Evolutionary conservation across 2,797 vertebrate genomes (phyloP).

Genomic region (Smutsia temminckii): DNA sequence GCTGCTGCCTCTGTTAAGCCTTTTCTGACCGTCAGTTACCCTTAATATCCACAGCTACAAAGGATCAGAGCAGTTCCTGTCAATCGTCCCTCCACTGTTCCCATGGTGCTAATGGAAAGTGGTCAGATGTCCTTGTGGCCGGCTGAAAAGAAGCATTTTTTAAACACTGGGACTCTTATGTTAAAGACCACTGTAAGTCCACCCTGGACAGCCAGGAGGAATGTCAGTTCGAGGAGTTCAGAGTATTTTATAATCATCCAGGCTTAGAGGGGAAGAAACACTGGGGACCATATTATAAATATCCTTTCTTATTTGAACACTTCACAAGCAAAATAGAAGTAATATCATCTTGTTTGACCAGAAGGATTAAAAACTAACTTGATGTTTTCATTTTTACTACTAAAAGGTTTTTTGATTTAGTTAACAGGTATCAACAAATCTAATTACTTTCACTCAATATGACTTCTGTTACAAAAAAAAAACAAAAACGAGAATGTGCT

Average conservation of each 20-base stretch:
- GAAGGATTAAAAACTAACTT: background rate
- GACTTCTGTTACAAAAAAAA: background rate
- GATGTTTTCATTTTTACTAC: background rate
- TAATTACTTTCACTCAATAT: background rate
- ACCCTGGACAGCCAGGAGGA: background rate
- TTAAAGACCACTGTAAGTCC: background rate
- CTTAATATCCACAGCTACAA: background rate
- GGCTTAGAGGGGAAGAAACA: background rate
- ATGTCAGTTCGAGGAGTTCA: background rate
- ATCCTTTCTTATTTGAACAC: background rate
- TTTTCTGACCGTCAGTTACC: background rate
- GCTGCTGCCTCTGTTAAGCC: background rate
- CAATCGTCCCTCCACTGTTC: background rate
- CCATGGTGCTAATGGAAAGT: background rate
- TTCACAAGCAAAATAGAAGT: background rate
- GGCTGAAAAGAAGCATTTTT: background rate
- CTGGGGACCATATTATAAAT: background rate
- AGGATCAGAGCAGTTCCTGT: background rate
- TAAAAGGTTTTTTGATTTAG: constrained; percentile 14
- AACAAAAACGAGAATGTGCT: background rate
- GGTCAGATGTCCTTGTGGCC: background rate
- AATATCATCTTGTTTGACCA: background rate
- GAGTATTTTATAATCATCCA: background rate
- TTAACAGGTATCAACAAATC: background rate
- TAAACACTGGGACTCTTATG: background rate